Evolutionary conservation across 2,888 invertebrate genomes (phyloP).

Genomic region (Punctoribates punctum): DNA sequence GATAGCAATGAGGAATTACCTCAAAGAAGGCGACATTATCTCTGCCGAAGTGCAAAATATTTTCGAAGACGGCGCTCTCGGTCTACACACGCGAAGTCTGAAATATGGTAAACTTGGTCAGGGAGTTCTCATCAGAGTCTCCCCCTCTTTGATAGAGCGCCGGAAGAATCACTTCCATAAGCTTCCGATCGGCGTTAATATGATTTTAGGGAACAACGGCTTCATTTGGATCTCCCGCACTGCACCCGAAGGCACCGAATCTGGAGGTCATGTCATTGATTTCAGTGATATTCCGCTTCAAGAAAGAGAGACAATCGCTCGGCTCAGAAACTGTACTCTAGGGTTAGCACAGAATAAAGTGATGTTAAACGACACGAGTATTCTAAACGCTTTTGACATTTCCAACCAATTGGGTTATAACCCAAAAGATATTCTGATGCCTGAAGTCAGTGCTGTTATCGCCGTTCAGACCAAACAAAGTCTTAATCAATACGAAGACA

Average conservation of each 20-base stretch:
- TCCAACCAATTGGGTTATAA: conserved; percentile 29
- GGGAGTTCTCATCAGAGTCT: conserved; percentile 82
- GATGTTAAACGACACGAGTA: conserved; percentile 74
- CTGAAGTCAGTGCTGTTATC: conserved; percentile 3
- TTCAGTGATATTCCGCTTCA: conserved; percentile 66
- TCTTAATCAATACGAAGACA: not conserved
- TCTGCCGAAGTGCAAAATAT: conserved; percentile 86
- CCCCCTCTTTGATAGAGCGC: conserved; percentile 82
- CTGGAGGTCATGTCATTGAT: conserved; percentile 73
- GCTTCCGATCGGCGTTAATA: conserved; percentile 80
- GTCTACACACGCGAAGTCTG: conserved; percentile 88
- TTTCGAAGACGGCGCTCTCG: conserved; percentile 83
- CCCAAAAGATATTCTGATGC: conserved; percentile 5
- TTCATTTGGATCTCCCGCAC: conserved; percentile 85
- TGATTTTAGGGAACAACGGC: conserved; percentile 95
- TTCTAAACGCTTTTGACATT: conserved; percentile 37
- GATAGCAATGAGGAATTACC: conserved; percentile 90
- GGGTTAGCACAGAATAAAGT: conserved; percentile 81
- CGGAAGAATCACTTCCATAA: conserved; percentile 95
- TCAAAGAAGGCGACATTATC: conserved; percentile 91
- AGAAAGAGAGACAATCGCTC: conserved; percentile 79
- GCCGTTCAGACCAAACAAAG: conserved; percentile 37
- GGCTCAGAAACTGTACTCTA: conserved; percentile 82
- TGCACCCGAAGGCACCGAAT: conserved; percentile 59
- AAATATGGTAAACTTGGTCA: conserved; percentile 94